These are phyloP conservation scores for Caenorhabditis sp. DNA, from an alignment of 2,888 invertebrate species.

Conservation along the genomic window DNA sequence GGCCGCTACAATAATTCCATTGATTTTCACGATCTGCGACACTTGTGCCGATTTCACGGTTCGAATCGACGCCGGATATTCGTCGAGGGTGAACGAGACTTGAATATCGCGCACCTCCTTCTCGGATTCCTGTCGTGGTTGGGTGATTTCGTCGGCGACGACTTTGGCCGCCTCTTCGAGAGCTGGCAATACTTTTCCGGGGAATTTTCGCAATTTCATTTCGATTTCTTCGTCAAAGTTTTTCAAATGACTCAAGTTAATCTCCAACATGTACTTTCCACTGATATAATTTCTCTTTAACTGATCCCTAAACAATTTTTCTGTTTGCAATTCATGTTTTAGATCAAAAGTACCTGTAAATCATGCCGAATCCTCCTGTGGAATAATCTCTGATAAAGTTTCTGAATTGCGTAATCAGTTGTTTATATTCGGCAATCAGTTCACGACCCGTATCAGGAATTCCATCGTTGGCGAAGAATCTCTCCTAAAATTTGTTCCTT, in stretches of 20 bases:
- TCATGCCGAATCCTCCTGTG: constrained; percentile 91
- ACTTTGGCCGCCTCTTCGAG: constrained; percentile 96
- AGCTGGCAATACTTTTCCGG: constrained; percentile 88
- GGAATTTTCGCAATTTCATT: constrained; percentile 87
- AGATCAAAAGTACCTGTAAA: constrained; percentile 80
- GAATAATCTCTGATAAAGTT: constrained; percentile 94
- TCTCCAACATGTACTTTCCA: constrained; percentile 86
- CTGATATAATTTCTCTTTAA: constrained; percentile 91
- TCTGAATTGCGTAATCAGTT: constrained; percentile 87
- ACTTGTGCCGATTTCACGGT: constrained; percentile 84
- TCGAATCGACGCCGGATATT: constrained; percentile 61
- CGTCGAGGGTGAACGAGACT: constrained; percentile 73
- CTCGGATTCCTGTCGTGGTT: constrained; percentile 88
- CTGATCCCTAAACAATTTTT: constrained; percentile 82
- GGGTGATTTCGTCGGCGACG: constrained; percentile 93
- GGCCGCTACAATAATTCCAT: constrained; percentile 92
- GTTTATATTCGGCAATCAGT: constrained; percentile 65
- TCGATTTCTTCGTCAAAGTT: constrained; percentile 88
- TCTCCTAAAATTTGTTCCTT: constrained; percentile 42
- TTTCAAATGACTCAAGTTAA: constrained; percentile 90
- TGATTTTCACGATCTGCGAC: constrained; percentile 89
- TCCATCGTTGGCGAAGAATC: constrained; percentile 65
- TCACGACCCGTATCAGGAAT: constrained; percentile 65
- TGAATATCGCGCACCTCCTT: constrained; percentile 91
- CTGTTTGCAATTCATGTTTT: neutral